Conservation (phyloP, 23 tunicate genomes). For the Ciona savignyi region DNA sequence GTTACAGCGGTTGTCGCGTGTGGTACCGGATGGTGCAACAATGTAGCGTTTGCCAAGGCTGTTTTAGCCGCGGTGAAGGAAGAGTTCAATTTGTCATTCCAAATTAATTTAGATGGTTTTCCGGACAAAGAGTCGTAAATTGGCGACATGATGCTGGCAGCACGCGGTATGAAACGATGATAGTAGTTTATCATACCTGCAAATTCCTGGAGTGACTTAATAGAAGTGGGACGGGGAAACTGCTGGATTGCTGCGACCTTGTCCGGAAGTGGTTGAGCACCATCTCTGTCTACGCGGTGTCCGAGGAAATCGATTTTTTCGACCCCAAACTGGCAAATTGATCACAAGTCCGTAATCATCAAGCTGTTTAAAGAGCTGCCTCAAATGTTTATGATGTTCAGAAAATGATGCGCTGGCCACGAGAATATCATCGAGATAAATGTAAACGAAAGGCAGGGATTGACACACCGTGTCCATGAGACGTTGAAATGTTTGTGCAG, state of each 20-base stretch:
- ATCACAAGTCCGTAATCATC: not conserved
- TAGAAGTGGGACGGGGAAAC: not conserved
- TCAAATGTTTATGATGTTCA: not conserved
- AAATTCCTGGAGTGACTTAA: not conserved
- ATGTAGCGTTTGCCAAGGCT: too few relatives aligned
- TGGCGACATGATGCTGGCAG: too few relatives aligned
- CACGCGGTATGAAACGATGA: too few relatives aligned
- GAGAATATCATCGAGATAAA: not conserved
- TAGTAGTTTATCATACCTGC: too few relatives aligned
- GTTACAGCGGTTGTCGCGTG: too few relatives aligned
- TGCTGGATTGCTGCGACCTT: not conserved
- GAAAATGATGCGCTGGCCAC: not conserved
- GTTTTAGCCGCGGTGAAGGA: too few relatives aligned
- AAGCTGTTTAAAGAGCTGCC: not conserved
- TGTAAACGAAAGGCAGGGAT: not conserved
- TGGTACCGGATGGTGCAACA: too few relatives aligned
- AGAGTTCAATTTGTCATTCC: too few relatives aligned
- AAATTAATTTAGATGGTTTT: too few relatives aligned
- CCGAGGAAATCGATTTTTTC: not conserved
- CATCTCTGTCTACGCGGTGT: not conserved
- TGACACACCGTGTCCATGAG: conserved; percentile 10
- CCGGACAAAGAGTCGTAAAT: too few relatives aligned
- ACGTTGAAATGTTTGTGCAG: not conserved
- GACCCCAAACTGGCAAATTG: not conserved
- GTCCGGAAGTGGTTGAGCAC: not conserved